Evolutionary conservation across 2,113 vertebrate genomes (phyloP), one percentile per base, ranked within the genome.

Genomic region (Miniopterus natalensis): DNA sequence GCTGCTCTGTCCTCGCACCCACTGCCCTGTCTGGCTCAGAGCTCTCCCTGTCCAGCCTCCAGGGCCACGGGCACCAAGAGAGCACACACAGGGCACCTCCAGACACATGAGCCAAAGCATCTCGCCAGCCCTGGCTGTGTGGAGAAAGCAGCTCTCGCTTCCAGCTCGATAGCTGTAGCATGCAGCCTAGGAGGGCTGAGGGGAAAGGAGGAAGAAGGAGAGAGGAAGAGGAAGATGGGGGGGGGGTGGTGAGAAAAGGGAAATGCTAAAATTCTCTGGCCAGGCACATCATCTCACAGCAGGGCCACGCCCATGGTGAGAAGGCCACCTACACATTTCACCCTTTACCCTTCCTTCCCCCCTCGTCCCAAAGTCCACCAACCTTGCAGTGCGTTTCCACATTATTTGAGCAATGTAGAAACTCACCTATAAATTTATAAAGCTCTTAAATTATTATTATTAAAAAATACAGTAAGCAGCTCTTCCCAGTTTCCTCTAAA

Each of bases 141-240:
- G 21, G 27, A 14, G 6, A 21, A 45, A 25, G 27, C 57, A 5
- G 20, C 4, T 45, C n/a, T 45, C 53, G 17, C 13, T 71, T 66
- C 10, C 31, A 57, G 27, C 20, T 31, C 36, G 31, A 57, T 8
- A 74, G n/a, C 3, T 36, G 4, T 5, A 51, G 47, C 20, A 27
- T 10, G 61, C 89, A 85, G 78, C 14, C 20, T 27, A 51, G 61
- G 40, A 73, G 21, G 21, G 78, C 4, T 47, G 47, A 45, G 92
- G 21, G 8, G 14, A 59, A 86, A 40, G 57, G 18, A 90, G 20
- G 36, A 53, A 14, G 10, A 15, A 36, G 25, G 1, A 15, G 2
- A 13, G 8, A 23, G 0, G 27, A 9, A 0, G 11, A 21, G 20
- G 9, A 0, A 18, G 1, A 27, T 7, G 29, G 8, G 7, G 27